Conservation (phyloP, 2,888 invertebrate genomes). For the Terebella lapidaria region DNA sequence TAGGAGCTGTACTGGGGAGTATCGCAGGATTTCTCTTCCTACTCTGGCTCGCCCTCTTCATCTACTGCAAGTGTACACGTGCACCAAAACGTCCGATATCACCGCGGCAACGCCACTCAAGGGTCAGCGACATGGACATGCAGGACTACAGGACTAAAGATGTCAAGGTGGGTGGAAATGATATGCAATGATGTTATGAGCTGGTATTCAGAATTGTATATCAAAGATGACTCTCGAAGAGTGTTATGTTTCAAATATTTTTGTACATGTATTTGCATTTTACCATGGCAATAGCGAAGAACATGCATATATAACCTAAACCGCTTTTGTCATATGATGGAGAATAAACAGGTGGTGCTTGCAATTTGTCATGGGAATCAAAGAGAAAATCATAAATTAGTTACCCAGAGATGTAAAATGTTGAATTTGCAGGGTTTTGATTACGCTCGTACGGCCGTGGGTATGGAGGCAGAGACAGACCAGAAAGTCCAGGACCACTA, state of each 20-base stretch:
- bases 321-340: too few species aligned
- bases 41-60: conserved; percentile 26
- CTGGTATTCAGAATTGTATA: too few species aligned
- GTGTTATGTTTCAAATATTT: too few species aligned
- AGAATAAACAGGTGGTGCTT: too few species aligned
- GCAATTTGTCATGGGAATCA: too few species aligned
- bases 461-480: not conserved
- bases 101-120: not conserved
- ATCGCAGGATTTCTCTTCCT: conserved; percentile 28
- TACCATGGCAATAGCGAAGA: too few species aligned
- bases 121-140: not conserved
- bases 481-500: conserved; percentile 5
- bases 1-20: conserved; percentile 37
- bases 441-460: not conserved
- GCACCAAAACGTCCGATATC: conserved; percentile 1
- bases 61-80: conserved; percentile 32
- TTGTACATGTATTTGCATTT: too few species aligned
- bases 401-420: too few species aligned
- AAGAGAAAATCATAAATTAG: too few species aligned
- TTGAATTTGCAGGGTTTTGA: conserved; percentile 8
- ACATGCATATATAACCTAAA: too few species aligned
- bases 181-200: too few species aligned
- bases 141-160: not conserved
- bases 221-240: too few species aligned
- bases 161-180: not conserved